phyloP scores from a whole-genome alignment of 1,140 invertebrate genomes.

The Copidosoma floridanum region DNA sequence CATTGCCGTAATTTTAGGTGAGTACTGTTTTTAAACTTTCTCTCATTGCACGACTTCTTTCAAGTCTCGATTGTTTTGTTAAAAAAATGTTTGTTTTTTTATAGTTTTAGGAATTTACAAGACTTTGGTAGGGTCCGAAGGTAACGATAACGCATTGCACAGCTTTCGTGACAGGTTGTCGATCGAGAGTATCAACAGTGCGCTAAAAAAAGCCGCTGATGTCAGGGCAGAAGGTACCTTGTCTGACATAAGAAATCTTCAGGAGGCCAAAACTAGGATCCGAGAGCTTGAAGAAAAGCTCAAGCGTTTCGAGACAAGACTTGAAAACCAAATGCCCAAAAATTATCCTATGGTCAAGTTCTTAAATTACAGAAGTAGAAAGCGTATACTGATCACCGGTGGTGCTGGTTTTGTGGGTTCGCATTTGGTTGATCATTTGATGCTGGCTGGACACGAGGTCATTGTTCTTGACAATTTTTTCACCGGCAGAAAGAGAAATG shows the following conservation, averaged over 20 bases:
- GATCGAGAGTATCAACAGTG: constrained; percentile 25
- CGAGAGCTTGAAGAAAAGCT: constrained; percentile 71
- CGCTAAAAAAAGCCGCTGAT: constrained; percentile 21
- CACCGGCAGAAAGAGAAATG: constrained; percentile 93
- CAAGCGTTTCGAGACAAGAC: constrained; percentile 61
- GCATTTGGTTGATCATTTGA: constrained; percentile 92
- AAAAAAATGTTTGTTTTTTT: constrained; percentile 22
- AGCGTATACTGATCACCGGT: constrained; percentile 91
- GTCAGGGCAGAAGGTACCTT: constrained; percentile 27
- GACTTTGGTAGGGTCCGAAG: constrained; percentile 43
- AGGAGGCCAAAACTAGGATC: constrained; percentile 64
- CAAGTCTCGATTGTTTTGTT: too few relatives aligned
- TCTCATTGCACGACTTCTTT: too few relatives aligned
- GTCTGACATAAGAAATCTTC: constrained; percentile 57
- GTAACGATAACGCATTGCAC: constrained; percentile 23
- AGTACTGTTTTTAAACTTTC: constrained; percentile 24
- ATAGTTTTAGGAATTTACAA: constrained; percentile 54
- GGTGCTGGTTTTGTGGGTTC: constrained; percentile 99
- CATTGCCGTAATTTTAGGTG: constrained; percentile 46
- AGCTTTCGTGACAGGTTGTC: constrained; percentile 1
- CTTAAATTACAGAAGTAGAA: constrained; percentile 85
- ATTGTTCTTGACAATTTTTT: constrained; percentile 99
- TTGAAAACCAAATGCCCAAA: constrained; percentile 67
- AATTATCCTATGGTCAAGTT: constrained; percentile 89
- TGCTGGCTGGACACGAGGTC: constrained; percentile 96